phyloP scores from a whole-genome alignment of 2,888 invertebrate genomes.

The Meloe dianella region DNA sequence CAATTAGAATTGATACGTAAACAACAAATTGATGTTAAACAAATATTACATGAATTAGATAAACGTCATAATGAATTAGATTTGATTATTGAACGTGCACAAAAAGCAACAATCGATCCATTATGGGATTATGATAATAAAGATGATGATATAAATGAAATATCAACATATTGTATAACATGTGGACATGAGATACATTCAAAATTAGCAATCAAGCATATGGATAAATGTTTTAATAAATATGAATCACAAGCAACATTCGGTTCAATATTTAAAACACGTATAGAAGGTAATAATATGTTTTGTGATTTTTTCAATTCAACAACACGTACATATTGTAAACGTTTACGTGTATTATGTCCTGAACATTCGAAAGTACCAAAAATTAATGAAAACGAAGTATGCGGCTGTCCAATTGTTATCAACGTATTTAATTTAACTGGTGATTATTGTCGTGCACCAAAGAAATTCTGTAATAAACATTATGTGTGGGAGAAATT shows the following conservation, averaged over 20 bases:
- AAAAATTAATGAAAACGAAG: constrained; percentile 83
- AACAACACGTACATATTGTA: constrained; percentile 90
- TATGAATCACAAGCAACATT: constrained; percentile 97
- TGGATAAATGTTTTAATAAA: constrained; percentile 98
- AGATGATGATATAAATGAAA: constrained; percentile 71
- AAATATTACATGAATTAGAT: constrained; percentile 80
- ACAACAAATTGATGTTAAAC: constrained; percentile 79
- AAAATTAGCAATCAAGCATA: constrained; percentile 90
- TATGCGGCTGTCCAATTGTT: constrained; percentile 93
- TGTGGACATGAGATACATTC: constrained; percentile 96
- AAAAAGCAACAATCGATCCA: constrained; percentile 71
- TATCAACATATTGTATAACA: constrained; percentile 93
- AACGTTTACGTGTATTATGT: constrained; percentile 91
- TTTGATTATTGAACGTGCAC: constrained; percentile 78
- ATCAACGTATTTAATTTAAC: constrained; percentile 82
- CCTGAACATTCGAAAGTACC: constrained; percentile 97
- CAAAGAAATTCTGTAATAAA: constrained; percentile 88
- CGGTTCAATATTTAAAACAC: constrained; percentile 91
- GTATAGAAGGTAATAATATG: constrained; percentile 94
- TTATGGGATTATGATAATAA: constrained; percentile 68
- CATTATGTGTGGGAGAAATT: constrained; percentile 98
- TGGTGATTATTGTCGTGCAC: constrained; percentile 84
- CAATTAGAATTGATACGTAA: constrained; percentile 68
- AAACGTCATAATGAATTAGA: constrained; percentile 80
- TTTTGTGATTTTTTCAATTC: constrained; percentile 97